phyloP scores from a whole-genome alignment of 1,140 invertebrate genomes.

The Cyphomyrmex costatus region DNA sequence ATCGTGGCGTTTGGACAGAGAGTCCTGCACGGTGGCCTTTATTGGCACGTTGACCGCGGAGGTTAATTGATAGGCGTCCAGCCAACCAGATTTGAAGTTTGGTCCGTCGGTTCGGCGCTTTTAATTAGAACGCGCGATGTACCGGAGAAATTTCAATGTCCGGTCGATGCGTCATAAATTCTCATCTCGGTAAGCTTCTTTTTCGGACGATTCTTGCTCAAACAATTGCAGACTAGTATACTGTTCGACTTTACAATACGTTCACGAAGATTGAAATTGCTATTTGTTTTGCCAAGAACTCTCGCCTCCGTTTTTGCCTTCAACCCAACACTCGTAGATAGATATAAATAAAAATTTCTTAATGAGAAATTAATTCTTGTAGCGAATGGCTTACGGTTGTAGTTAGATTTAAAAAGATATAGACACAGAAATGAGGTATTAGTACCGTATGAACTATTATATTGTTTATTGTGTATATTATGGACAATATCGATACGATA shows the following conservation, averaged over 20 bases:
- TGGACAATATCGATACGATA: neutral
- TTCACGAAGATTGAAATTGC: neutral
- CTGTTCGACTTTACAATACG: neutral
- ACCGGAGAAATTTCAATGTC: slow-evolving; percentile 54
- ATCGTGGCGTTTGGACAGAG: slow-evolving; percentile 42
- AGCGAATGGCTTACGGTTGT: neutral
- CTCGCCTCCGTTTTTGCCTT: neutral
- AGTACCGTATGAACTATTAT: neutral
- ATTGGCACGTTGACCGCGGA: slow-evolving; percentile 64
- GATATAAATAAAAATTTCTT: neutral
- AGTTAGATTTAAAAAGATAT: slow-evolving; percentile 8
- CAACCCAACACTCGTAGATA: neutral
- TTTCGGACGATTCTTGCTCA: neutral
- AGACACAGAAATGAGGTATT: neutral
- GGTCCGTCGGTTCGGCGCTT: slow-evolving; percentile 51
- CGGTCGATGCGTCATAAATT: slow-evolving; percentile 10
- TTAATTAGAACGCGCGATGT: slow-evolving; percentile 64
- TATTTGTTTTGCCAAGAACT: slow-evolving; percentile 9
- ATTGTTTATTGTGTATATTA: neutral
- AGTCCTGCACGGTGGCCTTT: slow-evolving; percentile 55
- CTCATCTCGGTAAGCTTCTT: neutral
- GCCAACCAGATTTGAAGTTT: slow-evolving; percentile 59
- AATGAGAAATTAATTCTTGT: slow-evolving; percentile 13
- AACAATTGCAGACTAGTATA: neutral
- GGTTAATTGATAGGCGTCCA: slow-evolving; percentile 65